These are phyloP conservation scores for Dolichotis patagonum DNA, from an alignment of 2,113 vertebrate genomes.

Conservation along the genomic window DNA sequence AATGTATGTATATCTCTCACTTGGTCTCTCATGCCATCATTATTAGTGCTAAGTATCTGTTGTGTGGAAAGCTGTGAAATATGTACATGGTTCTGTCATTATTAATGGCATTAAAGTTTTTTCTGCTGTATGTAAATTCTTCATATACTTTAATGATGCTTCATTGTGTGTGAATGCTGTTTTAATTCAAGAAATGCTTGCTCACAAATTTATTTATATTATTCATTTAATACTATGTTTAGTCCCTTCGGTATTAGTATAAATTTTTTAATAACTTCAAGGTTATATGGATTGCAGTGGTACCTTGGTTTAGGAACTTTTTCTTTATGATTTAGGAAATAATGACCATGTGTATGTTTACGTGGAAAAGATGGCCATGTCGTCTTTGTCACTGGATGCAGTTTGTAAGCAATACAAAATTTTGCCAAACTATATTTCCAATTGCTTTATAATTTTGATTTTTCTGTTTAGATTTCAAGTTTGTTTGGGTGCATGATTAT, in stretches of 20 bases:
- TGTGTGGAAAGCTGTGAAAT: neutral
- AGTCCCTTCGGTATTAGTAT: neutral
- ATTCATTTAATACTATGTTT: neutral
- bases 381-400: too few relatives aligned
- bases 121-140: neutral
- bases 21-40: neutral
- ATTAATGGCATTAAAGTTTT: neutral
- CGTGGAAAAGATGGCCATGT: too few relatives aligned
- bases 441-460: neutral
- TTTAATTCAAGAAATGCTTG: neutral
- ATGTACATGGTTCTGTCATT: neutral
- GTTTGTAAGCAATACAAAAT: neutral
- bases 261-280: neutral
- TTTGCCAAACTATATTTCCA: neutral
- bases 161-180: neutral
- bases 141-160: neutral
- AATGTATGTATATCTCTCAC: neutral
- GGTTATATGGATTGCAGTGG: neutral
- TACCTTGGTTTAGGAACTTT: neutral
- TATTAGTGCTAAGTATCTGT: neutral
- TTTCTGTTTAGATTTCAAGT: neutral
- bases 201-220: neutral
- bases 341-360: neutral
- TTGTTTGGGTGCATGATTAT: neutral
- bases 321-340: neutral